Evolutionary conservation across 2,888 invertebrate genomes (phyloP), one percentile per base, ranked within the genome.

Genomic region (Stramonita haemastoma): DNA sequence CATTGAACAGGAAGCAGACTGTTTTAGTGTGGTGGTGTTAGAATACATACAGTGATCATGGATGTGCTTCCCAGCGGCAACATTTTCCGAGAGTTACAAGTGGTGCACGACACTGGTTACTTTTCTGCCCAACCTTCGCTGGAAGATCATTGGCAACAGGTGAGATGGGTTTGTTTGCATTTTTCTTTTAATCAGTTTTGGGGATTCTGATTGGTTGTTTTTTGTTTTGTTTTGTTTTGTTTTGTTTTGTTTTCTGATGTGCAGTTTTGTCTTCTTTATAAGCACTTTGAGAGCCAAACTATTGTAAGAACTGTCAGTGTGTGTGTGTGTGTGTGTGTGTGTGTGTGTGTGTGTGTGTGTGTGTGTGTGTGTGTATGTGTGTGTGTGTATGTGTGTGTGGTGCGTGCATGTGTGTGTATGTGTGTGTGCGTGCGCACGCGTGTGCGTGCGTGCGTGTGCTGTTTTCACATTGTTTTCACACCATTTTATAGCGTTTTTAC

Each of bases 131-230:
- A 98, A 96, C 97, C 98, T 92, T 98, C 99, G 91, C 97, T 99
- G 94, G 99, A 99, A 97, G 99, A 99, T 97, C 98, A 98, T 96
- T 99, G 99, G 99, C 98, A 99, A 97, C 99, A 99, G 99, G 99
- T 98, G 97, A 97, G 97, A 87, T 17, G 17, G 13, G 34, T 34
- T 79, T 79, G 29, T 77, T 77, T 32, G n/a, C 29, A 26, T n/a
- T 5, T n/a, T n/a, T 29, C 29, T 77, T n/a, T 77, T 22, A n/a
- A 13, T 11, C 29, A 29, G 8, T 13, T n/a, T 77, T 29, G 15
- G 26, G n/a, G 5, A n/a, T 29, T 26, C 13, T n/a, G 73, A 8
- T 32, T 34, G 79, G 29, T 11, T 34, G 79, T 34, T 15, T 6
- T 19, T 32, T 34, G 79, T 34, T 11, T 34, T 34, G 11, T 15